phyloP scores from a whole-genome alignment of 2,797 vertebrate species.

The Molossus molossus region DNA sequence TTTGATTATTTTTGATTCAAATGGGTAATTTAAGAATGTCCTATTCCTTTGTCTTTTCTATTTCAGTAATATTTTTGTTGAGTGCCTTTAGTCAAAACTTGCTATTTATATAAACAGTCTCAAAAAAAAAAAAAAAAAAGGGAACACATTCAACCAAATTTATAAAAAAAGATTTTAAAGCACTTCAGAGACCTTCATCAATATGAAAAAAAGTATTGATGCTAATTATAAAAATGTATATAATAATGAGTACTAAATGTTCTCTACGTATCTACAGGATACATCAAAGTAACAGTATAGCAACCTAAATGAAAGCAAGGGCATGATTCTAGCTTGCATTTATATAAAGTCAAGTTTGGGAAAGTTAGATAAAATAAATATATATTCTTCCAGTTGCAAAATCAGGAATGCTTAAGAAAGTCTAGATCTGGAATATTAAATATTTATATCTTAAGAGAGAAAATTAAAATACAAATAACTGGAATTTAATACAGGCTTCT shows the following conservation, averaged over 20 bases:
- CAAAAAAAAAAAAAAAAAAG: slow-evolving; percentile 2
- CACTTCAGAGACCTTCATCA: neutral
- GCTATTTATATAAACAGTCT: neutral
- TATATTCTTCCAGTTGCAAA: neutral
- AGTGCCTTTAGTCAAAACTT: neutral
- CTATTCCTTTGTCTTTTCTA: neutral
- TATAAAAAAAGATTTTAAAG: neutral
- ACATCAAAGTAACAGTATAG: neutral
- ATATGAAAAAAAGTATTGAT: neutral
- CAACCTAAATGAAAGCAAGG: neutral
- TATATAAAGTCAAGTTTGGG: neutral
- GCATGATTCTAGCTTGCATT: neutral
- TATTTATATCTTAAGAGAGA: slow-evolving; percentile 24
- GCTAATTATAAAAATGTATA: neutral
- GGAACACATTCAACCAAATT: neutral
- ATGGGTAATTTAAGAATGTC: neutral
- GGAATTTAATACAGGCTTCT: slow-evolving; percentile 4
- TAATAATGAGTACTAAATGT: neutral
- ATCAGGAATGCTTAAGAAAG: neutral
- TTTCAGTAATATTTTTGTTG: neutral
- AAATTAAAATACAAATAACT: slow-evolving; percentile 47
- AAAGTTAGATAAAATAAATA: neutral
- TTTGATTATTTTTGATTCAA: neutral
- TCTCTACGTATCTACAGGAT: neutral
- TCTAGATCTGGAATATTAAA: neutral